phyloP scores from a whole-genome alignment of 37 sponge, comb jelly and placozoan genomes.

The Lycopodina hypogea region DNA sequence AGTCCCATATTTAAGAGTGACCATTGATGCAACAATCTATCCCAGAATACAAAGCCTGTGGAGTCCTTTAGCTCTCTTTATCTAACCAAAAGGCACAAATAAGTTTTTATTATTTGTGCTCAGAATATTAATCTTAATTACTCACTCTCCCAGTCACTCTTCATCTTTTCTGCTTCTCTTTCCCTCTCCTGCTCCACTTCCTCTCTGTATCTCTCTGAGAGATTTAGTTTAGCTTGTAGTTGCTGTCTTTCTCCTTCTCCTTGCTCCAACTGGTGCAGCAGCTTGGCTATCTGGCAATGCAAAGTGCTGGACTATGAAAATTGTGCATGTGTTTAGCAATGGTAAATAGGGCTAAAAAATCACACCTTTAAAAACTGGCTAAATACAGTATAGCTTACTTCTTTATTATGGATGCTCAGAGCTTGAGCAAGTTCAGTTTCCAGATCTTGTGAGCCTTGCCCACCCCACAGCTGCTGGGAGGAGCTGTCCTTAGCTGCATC shows the following conservation, averaged over 20 bases:
- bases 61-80: too few species aligned
- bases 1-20: too few species aligned
- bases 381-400: constrained; percentile 4
- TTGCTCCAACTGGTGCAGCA: constrained; percentile 18
- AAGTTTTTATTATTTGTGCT: too few species aligned
- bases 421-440: constrained; percentile 29
- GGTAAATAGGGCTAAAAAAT: not conserved
- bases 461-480: too few species aligned
- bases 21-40: too few species aligned
- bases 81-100: too few species aligned
- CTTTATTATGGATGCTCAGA: constrained; percentile 17
- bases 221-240: constrained; percentile 1
- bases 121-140: too few species aligned
- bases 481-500: too few species aligned
- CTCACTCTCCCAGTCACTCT: not conserved
- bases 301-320: constrained; percentile 13
- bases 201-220: not conserved
- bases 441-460: constrained; percentile 12
- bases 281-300: constrained; percentile 20
- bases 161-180: not conserved
- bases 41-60: too few species aligned
- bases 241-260: constrained; percentile 17
- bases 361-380: not conserved
- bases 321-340: not conserved
- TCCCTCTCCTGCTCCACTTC: not conserved